Conservation (phyloP, 1,140 invertebrate genomes). For the Drosophila dunni region DNA sequence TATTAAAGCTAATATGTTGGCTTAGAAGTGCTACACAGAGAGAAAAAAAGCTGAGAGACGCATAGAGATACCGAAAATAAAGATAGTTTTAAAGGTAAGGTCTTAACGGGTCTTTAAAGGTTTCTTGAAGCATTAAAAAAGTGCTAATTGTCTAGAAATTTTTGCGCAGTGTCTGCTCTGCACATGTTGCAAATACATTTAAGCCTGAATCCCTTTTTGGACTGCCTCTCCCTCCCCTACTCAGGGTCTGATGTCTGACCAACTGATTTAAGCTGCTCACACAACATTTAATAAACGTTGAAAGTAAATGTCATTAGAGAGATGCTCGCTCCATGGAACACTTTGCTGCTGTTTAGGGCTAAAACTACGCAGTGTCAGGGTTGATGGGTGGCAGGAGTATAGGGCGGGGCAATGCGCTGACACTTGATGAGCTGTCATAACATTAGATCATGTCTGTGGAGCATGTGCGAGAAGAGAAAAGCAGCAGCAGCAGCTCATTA, state of each 20-base stretch:
- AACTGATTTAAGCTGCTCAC: conserved; percentile 73
- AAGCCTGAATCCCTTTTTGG: conserved; percentile 3
- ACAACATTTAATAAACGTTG: conserved; percentile 78
- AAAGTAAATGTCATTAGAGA: conserved; percentile 81
- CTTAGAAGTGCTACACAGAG: conserved; percentile 5
- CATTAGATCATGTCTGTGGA: conserved; percentile 70
- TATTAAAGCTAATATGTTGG: conserved; percentile 9
- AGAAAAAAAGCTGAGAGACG: not conserved
- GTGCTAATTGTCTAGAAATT: not conserved
- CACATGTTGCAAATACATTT: conserved; percentile 13
- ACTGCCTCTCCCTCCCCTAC: not conserved
- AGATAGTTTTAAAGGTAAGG: not conserved
- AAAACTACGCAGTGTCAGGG: not conserved
- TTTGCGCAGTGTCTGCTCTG: conserved; percentile 21
- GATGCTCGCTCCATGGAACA: conserved; percentile 17
- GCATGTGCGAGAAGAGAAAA: conserved; percentile 2
- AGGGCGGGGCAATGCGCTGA: conserved; percentile 56
- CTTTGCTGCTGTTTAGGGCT: not conserved
- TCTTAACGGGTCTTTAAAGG: no score
- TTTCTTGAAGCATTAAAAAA: not conserved
- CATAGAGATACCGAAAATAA: no score
- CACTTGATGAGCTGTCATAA: conserved; percentile 84
- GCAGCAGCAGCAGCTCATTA: conserved; percentile 61
- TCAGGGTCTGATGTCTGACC: conserved; percentile 48
- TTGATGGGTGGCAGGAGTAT: not conserved